Evolutionary conservation across 1,140 invertebrate species (phyloP), one percentile per base, ranked within the genome.

Genomic region (Mya arenaria): DNA sequence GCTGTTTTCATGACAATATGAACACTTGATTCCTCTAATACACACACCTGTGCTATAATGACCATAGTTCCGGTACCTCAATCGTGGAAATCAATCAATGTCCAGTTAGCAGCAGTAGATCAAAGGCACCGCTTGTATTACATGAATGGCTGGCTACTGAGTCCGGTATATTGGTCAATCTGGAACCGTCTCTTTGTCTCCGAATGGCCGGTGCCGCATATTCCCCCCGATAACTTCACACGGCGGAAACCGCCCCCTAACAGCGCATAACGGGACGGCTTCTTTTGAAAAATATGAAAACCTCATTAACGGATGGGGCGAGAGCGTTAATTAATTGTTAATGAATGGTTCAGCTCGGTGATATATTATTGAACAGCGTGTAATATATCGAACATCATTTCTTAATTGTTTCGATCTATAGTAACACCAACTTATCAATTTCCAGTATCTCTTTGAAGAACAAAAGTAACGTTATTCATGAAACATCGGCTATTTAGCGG

Each of bases 261-360:
- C 8, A 17, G 52, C 36, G 60, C 62, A 28, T 63, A 34, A 75
- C 23, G 17, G 30, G 4, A 60, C 73, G 58, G 73, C 39, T 30
- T 28, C 28, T 25, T 75, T 63, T 75, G 23, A 28, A 25, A 44
- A 44, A 37, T n/a, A 48, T 63, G 23, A 75, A 75, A 41, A 41
- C 25, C 58, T 75, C 73, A 62, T 75, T 75, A 75, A 41, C 58
- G 56, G 73, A 36, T 10, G 30, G 34, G 30, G 41, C 4, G 10
- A 75, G 36, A 63, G 73, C 56, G 37, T 48, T 75, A 63, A 75
- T 75, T 63, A 75, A 75, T 75, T 48, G 73, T 48, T 75, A 41
- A 37, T 48, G 56, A 25, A 41, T 34, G 63, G 30, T 75, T n/a
- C 48, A 52, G 17, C 8, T 17, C 17, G 19, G 48, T 52, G 48